Evolutionary conservation across 2,113 vertebrate species (phyloP).

Genomic region (Entomyzon cyanotis): DNA sequence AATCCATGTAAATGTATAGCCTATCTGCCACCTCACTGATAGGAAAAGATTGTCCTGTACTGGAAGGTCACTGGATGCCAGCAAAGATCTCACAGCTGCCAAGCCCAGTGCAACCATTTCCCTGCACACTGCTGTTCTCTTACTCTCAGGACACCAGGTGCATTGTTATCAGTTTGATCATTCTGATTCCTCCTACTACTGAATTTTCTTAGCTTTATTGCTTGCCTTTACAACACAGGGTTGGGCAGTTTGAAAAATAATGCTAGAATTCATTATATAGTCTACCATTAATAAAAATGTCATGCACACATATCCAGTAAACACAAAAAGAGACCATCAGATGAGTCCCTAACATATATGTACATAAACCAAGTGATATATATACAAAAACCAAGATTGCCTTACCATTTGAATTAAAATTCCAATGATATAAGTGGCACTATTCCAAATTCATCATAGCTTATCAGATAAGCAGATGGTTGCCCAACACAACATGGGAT

Average conservation of each 20-base stretch:
- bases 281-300: neutral
- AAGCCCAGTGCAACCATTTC: neutral
- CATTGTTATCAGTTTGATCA: neutral
- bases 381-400: neutral
- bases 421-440: neutral
- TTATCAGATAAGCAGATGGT: neutral
- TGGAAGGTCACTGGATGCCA: neutral
- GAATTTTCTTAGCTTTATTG: neutral
- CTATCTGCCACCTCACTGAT: neutral
- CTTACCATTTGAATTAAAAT: neutral
- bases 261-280: neutral
- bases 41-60: neutral
- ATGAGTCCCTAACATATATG: neutral
- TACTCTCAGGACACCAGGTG: neutral
- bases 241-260: neutral
- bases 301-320: rapidly evolving
- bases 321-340: neutral
- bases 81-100: neutral
- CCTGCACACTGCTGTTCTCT: neutral
- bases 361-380: neutral
- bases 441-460: neutral
- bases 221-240: neutral
- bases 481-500: neutral
- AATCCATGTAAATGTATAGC: neutral
- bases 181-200: neutral